phyloP scores from a whole-genome alignment of 2,888 invertebrate genomes.

The Biston betularia region DNA sequence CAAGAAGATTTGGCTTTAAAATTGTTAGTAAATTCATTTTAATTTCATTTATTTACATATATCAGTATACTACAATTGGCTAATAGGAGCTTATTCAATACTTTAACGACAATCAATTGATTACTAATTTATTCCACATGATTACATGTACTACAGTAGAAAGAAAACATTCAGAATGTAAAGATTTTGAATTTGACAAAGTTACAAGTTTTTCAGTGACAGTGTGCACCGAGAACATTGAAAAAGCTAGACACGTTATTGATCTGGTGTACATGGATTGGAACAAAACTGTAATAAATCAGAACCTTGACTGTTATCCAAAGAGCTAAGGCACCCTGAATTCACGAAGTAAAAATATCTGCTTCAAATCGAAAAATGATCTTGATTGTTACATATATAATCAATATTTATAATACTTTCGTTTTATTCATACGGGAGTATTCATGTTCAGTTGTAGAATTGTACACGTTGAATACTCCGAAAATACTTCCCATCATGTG shows the following conservation, averaged over 20 bases:
- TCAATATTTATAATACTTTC: too few species aligned
- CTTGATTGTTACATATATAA: not conserved
- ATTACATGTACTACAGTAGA: too few species aligned
- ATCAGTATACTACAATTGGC: slow-evolving; percentile 12
- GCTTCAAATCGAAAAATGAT: not conserved
- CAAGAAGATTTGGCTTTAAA: slow-evolving; percentile 2
- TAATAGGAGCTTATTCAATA: slow-evolving; percentile 21
- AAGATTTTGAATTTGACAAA: too few species aligned
- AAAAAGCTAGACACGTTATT: too few species aligned
- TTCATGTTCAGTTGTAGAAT: too few species aligned
- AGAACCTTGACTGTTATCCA: not conserved
- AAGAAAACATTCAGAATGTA: too few species aligned
- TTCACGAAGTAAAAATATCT: too few species aligned
- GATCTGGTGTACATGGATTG: not conserved
- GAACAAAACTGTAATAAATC: not conserved
- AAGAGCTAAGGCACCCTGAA: not conserved
- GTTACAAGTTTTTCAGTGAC: too few species aligned
- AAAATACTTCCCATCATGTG: too few species aligned
- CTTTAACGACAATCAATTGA: slow-evolving; percentile 9
- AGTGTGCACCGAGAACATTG: too few species aligned
- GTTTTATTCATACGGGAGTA: too few species aligned
- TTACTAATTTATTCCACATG: not conserved
- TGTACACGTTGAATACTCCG: too few species aligned
- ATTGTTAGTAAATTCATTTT: slow-evolving; percentile 5
- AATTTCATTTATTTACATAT: slow-evolving; percentile 13